These are phyloP conservation scores for Gastrophryne carolinensis DNA, from an alignment of 2,797 vertebrate genomes.

Conservation along the genomic window DNA sequence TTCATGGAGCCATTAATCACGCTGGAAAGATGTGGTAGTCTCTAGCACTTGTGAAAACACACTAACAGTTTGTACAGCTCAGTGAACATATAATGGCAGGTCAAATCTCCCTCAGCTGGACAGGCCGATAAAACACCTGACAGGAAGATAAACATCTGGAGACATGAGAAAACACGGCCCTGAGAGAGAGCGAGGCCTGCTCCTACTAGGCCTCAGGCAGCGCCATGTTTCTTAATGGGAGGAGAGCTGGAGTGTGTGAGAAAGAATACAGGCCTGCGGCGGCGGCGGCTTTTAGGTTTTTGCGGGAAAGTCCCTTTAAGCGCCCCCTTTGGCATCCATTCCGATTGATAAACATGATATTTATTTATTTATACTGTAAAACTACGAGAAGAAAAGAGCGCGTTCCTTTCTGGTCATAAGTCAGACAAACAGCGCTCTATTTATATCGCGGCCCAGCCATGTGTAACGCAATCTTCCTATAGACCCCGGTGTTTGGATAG, in stretches of 20 bases:
- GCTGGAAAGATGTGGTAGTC: conserved; percentile 48
- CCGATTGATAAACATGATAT: neutral
- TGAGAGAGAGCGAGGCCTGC: conserved; percentile 29
- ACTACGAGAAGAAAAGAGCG: neutral
- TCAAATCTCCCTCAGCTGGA: conserved; percentile 53
- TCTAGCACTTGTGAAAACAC: conserved; percentile 72
- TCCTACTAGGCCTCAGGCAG: neutral
- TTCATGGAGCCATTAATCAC: conserved; percentile 66
- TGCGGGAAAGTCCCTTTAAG: too few species aligned
- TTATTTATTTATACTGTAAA: neutral
- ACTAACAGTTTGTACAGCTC: conserved; percentile 50
- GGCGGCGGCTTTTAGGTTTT: too few species aligned
- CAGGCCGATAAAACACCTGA: conserved; percentile 56
- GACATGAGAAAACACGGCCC: conserved; percentile 15
- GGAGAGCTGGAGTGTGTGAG: neutral
- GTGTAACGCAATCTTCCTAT: neutral
- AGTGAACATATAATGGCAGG: conserved; percentile 50
- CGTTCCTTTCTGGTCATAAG: neutral
- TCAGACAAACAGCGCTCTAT: neutral
- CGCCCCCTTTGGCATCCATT: too few species aligned
- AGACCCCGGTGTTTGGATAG: neutral
- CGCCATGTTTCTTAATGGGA: neutral
- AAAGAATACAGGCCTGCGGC: too few species aligned
- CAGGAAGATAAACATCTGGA: conserved; percentile 55
- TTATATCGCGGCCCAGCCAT: neutral